Base-by-base conservation (phyloP, 2,797 vertebrate species). In the Labeo calbasu region DNA sequence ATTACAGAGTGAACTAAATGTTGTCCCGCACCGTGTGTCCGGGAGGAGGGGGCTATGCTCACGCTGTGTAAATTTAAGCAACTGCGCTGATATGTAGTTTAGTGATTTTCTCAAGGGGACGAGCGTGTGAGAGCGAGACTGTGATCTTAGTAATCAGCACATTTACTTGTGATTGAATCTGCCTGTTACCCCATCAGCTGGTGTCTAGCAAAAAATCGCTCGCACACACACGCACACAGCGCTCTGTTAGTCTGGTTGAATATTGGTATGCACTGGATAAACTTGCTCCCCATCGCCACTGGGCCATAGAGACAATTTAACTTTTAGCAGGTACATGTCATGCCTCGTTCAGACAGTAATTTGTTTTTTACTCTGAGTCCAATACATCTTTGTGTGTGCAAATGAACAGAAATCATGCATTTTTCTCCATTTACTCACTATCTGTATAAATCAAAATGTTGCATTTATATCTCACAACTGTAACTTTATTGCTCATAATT, bases 201-300 rank as follows among this genome's bases (percentile, higher is more conserved):
- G 23, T 79, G 21, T 43, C 48, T 63, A 70, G 36, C 61, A 43
- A 23, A 83, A 46, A 43, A 71, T 55, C 28, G 6, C 28, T 55
- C 15, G 3, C 43, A 46, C 23, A 23, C 76, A 80, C 71, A 48
- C 63, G 28, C 17, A 25, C 48, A 51, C 11, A 17, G 9, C 66
- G 57, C 53, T 63, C 36, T 68, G 40, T 53, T 69, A 25, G 78
- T 82, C 25, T 63, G 73, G 66, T 84, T 88, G 70, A 79, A 73
- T 85, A 75, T 87, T 68, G 57, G 57, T 85, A 79, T 86, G 73
- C 79, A 55, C 46, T 77, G 48, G 43, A 76, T 11, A 57, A 32
- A 40, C 61, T 70, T 73, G 77, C 53, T 87, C 61, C 84, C 89
- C 57, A 86, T 87, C 90, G 81, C 82, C 83, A 19, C 84, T n/a